These are phyloP conservation scores for Haemorhous mexicanus DNA, from an alignment of 2,113 vertebrate species.

Conservation along the genomic window DNA sequence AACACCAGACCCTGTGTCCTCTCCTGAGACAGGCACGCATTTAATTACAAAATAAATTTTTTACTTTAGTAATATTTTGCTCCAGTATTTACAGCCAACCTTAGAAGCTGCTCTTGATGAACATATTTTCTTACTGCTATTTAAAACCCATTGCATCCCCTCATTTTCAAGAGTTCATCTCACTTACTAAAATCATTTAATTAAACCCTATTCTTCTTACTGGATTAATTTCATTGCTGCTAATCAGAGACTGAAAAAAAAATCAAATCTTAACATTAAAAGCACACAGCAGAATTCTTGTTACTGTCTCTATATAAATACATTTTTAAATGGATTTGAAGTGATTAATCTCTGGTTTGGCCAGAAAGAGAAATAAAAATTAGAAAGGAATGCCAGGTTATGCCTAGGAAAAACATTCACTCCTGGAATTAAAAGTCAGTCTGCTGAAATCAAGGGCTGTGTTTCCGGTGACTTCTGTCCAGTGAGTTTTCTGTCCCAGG, in stretches of 20 bases:
- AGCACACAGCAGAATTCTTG: background rate
- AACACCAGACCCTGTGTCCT: background rate
- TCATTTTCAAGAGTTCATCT: background rate
- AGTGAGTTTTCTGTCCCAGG: background rate
- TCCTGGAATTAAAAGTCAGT: background rate
- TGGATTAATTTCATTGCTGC: slow-evolving; percentile 5
- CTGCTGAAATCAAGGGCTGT: background rate
- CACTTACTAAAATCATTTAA: slow-evolving; percentile 8
- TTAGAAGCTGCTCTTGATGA: background rate
- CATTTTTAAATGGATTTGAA: background rate
- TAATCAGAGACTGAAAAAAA: background rate
- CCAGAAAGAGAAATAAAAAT: slow-evolving; percentile 9
- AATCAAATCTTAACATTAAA: background rate
- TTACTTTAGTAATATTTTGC: background rate
- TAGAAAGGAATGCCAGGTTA: background rate
- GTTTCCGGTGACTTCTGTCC: background rate
- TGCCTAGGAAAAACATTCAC: background rate
- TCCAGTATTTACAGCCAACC: background rate
- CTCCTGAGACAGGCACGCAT: background rate
- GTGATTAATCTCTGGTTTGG: background rate
- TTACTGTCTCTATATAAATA: background rate
- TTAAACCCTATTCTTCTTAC: background rate
- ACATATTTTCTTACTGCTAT: background rate
- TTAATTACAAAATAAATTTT: background rate
- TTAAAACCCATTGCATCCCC: background rate